These are phyloP conservation scores for Drosophila formosana DNA, from an alignment of 2,888 invertebrate species.

Conservation along the genomic window DNA sequence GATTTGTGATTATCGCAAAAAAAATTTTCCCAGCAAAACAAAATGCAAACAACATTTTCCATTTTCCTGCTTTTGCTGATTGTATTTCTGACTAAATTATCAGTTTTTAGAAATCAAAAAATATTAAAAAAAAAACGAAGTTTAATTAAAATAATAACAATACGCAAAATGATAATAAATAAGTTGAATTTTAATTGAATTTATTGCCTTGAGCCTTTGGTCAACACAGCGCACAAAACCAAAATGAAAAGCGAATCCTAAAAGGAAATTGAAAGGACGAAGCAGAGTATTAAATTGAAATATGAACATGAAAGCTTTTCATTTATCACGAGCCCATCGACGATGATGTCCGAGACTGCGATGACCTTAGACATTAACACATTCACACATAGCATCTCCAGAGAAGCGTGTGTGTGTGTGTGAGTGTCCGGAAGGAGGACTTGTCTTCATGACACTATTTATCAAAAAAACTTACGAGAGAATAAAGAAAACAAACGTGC, in stretches of 20 bases:
- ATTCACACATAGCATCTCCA: slow-evolving; percentile 59
- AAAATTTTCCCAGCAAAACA: slow-evolving; percentile 8
- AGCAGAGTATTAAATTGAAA: slow-evolving; percentile 66
- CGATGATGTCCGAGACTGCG: slow-evolving; percentile 1
- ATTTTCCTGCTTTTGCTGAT: slow-evolving; percentile 23
- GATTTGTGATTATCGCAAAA: slow-evolving; percentile 6
- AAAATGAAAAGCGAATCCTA: slow-evolving; percentile 23
- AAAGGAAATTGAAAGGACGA: slow-evolving; percentile 33
- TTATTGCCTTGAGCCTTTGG: slow-evolving; percentile 47
- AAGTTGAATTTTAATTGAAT: slow-evolving; percentile 64
- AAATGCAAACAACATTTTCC: slow-evolving; percentile 40
- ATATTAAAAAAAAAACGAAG: slow-evolving; percentile 2
- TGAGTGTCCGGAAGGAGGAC: slow-evolving; percentile 1
- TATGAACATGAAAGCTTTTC: slow-evolving; percentile 75
- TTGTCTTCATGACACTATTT: slow-evolving; percentile 58
- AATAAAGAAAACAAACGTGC: slow-evolving; percentile 64
- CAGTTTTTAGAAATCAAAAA: slow-evolving; percentile 15
- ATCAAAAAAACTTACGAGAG: slow-evolving; percentile 52
- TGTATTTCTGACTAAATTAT: slow-evolving; percentile 27
- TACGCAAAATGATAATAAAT: slow-evolving; percentile 28
- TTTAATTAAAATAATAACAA: slow-evolving; percentile 58
- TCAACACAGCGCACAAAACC: slow-evolving; percentile 17
- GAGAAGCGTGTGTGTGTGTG: slow-evolving; percentile 11
- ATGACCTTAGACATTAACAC: slow-evolving; percentile 76
- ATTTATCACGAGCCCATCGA: slow-evolving; percentile 60